Conservation (phyloP, 1,140 invertebrate species). For the Holotrichia oblita region DNA sequence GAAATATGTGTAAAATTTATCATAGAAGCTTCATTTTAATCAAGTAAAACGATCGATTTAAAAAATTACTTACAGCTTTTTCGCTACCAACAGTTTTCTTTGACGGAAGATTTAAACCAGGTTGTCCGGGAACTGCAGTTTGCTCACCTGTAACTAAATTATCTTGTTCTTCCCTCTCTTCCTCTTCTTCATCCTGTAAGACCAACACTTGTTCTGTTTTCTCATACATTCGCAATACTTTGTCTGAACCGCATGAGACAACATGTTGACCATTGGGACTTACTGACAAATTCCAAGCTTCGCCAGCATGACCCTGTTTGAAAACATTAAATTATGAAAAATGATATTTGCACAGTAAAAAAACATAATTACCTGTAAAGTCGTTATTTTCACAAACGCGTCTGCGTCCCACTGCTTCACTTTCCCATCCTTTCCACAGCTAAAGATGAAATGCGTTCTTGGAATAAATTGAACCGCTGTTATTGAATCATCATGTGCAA, state of each 20-base stretch:
- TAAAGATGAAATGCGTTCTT: constrained; percentile 93
- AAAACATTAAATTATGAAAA: constrained; percentile 42
- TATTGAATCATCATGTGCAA: constrained; percentile 95
- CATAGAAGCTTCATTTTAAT: background rate
- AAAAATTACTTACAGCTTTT: constrained; percentile 78
- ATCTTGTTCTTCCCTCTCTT: constrained; percentile 80
- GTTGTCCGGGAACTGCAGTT: constrained; percentile 70
- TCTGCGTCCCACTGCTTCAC: constrained; percentile 98
- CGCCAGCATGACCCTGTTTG: constrained; percentile 79
- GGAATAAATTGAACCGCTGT: constrained; percentile 89
- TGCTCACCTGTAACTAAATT: constrained; percentile 76
- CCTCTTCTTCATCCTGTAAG: constrained; percentile 90
- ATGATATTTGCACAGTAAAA: background rate
- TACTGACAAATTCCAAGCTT: constrained; percentile 79
- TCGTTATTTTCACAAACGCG: constrained; percentile 89
- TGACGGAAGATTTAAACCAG: constrained; percentile 82
- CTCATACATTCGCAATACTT: constrained; percentile 87
- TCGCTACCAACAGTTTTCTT: constrained; percentile 92
- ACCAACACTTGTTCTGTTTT: constrained; percentile 90
- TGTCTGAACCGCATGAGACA: constrained; percentile 88
- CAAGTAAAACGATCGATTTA: background rate
- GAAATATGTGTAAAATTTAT: too few relatives aligned
- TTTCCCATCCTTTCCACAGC: constrained; percentile 91
- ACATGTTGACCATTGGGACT: constrained; percentile 84
- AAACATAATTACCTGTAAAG: constrained; percentile 74